Evolutionary conservation across 2,888 invertebrate species (phyloP), one percentile per base, ranked within the genome.

Genomic region (Bombylius major): DNA sequence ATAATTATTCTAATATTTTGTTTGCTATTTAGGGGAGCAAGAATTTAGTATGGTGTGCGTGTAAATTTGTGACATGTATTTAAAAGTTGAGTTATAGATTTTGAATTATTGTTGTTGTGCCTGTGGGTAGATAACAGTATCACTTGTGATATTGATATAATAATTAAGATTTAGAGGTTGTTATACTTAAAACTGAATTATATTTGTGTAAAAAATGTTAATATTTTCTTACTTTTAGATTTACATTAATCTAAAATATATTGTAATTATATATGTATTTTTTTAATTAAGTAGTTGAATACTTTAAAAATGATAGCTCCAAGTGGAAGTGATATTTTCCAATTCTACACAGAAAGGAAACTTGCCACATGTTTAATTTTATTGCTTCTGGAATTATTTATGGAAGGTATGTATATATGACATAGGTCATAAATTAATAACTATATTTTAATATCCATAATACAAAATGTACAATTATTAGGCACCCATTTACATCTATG

Each of bases 341-440:
- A 56, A 47, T 51, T 55, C 42, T 54, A 55, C 12, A 51, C 50
- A 46, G 81, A 81, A 76, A 79, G 81, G 70, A 83, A 80, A 77
- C 69, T 83, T 66, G 79, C 82, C 62, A 82, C 83, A 67, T 84
- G 82, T 75, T 74, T 85, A 70, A 74, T 83, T 66, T 75, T 86
- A 65, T 76, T 86, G 75, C 73, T 83, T 59, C 73, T 84, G 73
- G 83, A 85, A 77, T 69, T 84, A 70, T 78, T 83, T 67, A 77
- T 84, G 74, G 82, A 86, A 73, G 82, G 85, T 85, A 71, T 13
- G 13, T 44, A 13, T 8, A 44, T 12, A 13, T 5, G 44, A 5
- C 12, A 14, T 12, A 5, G n/a, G n/a, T n/a, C 5, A 45, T n/a
- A 45, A 44, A 13, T 45, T n/a, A n/a, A 45, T 39, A 39, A 39